Evolutionary conservation across 2,797 vertebrate species (phyloP), one percentile per base, ranked within the genome.

Genomic region (Choloepus didactylus): DNA sequence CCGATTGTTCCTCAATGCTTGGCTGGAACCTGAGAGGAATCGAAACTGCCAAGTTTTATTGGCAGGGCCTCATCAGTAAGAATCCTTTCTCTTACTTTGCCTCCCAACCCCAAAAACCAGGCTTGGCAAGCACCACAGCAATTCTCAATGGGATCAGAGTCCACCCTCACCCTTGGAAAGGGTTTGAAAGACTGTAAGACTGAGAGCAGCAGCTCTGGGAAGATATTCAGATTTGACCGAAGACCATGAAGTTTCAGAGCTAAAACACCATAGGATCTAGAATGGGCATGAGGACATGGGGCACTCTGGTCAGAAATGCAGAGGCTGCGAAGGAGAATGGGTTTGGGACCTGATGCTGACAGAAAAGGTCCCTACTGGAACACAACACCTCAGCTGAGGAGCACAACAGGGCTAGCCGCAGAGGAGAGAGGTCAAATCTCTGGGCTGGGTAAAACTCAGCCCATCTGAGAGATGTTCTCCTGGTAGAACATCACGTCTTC

Each of bases 41-140:
- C 80, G 85, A 25, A 84, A 93, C 25, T 23, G 60, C 25, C 66
- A 41, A 87, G 41, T 81, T 91, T 84, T 93, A 93, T 35, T 41
- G 95, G 67, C 3, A 38, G n/a, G 73, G 31, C 27, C 46, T 92
- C 82, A 79, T 46, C 11, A 12, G 29, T 41, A 54, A 80, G 29
- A 93, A 82, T 75, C 85, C 56, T 66, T 89, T 85, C 69, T 66
- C 9, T 62, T 9, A 31, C 76, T 93, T 85, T 27, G 69, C 5
- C 16, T 9, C 3, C 41, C 49, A 51, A 1, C 31, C 15, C 46
- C 21, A 14, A 89, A 54, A 6, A 18, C 18, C 35, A 38, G 29
- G 18, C 54, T 59, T 15, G 25, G 46, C 51, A 93, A 84, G 21
- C 54, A 75, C 66, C 88, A 44, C 16, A 56, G 51, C 62, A 35